A percentile compares a stretch with the other conserved stretches of the same genome.
phyloP scores from a whole-genome alignment of 2,113 vertebrate genomes.

The Desmodus rotundus region DNA sequence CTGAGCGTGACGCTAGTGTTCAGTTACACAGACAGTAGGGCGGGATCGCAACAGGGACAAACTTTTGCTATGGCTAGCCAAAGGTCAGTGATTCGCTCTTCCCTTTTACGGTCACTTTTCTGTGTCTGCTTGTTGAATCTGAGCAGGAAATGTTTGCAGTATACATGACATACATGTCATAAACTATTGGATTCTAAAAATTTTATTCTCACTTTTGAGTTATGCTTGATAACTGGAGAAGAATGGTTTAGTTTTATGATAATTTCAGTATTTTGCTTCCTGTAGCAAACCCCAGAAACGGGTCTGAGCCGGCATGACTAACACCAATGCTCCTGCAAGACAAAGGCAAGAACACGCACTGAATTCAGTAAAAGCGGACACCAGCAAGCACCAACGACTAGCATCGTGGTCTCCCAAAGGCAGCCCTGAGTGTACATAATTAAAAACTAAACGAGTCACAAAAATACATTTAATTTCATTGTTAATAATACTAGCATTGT shows the following conservation, averaged over 20 bases:
- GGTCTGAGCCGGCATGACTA: slow-evolving; percentile 42
- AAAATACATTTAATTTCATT: slow-evolving; percentile 52
- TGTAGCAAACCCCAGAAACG: slow-evolving; percentile 43
- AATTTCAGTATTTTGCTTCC: slow-evolving; percentile 52
- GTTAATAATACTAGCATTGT: slow-evolving; percentile 26
- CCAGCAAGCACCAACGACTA: not conserved
- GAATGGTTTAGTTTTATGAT: slow-evolving; percentile 62
- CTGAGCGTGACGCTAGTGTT: slow-evolving; percentile 69
- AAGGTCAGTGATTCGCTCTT: slow-evolving; percentile 73
- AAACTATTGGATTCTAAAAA: slow-evolving; percentile 15
- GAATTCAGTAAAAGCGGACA: not conserved
- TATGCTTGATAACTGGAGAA: slow-evolving; percentile 12
- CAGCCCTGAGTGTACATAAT: not conserved
- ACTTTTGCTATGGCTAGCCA: slow-evolving; percentile 74
- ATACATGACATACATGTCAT: not conserved
- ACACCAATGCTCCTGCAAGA: not conserved
- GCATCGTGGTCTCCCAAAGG: not conserved
- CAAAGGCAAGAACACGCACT: slow-evolving; percentile 41
- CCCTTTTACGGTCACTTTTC: slow-evolving; percentile 68
- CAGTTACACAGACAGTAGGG: slow-evolving; percentile 40
- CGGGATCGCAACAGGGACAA: slow-evolving; percentile 75
- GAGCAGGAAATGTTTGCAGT: slow-evolving; percentile 67
- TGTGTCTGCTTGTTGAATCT: slow-evolving; percentile 67
- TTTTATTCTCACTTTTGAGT: slow-evolving; percentile 20
- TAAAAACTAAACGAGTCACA: slow-evolving; percentile 51